Percentiles rank a stretch among this genome's conserved stretches.
Evolutionary conservation across 2,888 invertebrate genomes (phyloP).

Genomic region (Hyalella azteca): DNA sequence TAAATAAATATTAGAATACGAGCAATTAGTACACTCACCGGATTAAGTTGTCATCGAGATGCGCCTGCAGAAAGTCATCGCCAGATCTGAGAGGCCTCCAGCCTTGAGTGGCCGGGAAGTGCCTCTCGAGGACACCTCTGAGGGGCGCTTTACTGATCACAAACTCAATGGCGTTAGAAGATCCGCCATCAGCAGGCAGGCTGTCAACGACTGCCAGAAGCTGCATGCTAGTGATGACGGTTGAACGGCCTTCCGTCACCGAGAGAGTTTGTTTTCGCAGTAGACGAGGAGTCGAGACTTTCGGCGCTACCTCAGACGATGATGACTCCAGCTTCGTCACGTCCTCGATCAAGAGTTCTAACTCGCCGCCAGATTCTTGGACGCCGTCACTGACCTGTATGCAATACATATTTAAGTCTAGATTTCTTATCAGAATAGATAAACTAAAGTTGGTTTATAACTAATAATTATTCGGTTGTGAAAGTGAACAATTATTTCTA

Average conservation of each 20-base stretch:
- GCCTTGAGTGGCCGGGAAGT: not conserved
- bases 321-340: not conserved
- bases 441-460: too few relatives aligned
- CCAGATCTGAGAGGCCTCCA: slow-evolving; percentile 29
- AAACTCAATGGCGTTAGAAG: not conserved
- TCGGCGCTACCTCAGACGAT: not conserved
- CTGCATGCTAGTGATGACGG: not conserved
- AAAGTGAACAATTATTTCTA: too few relatives aligned
- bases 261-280: slow-evolving; percentile 14
- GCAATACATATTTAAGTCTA: too few relatives aligned
- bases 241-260: slow-evolving; percentile 3
- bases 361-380: slow-evolving; percentile 54
- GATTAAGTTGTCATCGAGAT: not conserved
- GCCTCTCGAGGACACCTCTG: slow-evolving; percentile 1
- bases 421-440: too few relatives aligned
- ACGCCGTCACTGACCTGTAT: slow-evolving; percentile 53
- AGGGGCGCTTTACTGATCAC: slow-evolving; percentile 2
- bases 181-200: not conserved
- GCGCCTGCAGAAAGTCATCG: not conserved
- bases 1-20: too few relatives aligned
- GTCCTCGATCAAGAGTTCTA: not conserved
- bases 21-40: too few relatives aligned
- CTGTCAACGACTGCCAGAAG: not conserved
- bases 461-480: too few relatives aligned
- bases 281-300: slow-evolving; percentile 4